Conservation (phyloP, 2,113 vertebrate species). For the Myiozetetes cayanensis region DNA sequence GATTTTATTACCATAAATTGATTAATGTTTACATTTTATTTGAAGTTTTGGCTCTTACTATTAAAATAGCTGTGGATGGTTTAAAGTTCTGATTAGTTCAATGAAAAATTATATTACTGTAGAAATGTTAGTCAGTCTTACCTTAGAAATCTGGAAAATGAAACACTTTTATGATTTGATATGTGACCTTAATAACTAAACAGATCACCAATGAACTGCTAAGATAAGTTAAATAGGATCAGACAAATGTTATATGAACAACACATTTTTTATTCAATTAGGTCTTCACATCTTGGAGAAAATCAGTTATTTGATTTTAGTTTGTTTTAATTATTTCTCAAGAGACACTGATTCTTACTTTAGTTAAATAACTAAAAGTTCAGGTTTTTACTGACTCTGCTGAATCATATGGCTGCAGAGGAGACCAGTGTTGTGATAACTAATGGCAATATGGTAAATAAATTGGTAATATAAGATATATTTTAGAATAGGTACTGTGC, state of each 20-base stretch:
- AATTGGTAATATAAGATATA: not conserved
- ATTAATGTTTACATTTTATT: conserved; percentile 25
- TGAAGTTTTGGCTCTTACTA: conserved; percentile 7
- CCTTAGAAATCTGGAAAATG: not conserved
- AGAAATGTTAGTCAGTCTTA: not conserved
- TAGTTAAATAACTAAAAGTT: not conserved
- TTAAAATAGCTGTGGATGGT: not conserved
- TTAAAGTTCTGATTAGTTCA: conserved; percentile 26
- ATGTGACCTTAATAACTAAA: not conserved
- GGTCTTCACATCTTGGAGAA: not conserved
- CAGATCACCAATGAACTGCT: not conserved
- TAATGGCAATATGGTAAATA: not conserved
- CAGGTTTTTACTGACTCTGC: not conserved
- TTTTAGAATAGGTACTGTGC: not conserved
- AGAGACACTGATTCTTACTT: not conserved
- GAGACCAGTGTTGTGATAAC: not conserved
- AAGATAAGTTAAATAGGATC: not conserved
- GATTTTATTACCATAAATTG: conserved; percentile 9
- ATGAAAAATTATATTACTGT: not conserved
- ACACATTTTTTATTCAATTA: not conserved
- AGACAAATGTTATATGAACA: not conserved
- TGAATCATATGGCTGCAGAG: not conserved
- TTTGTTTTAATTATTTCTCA: not conserved
- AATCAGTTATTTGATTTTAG: not conserved
- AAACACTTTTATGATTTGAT: not conserved